Evolutionary conservation across 2,797 vertebrate genomes (phyloP), one percentile per base, ranked within the genome.

Genomic region (Luscinia luscinia): DNA sequence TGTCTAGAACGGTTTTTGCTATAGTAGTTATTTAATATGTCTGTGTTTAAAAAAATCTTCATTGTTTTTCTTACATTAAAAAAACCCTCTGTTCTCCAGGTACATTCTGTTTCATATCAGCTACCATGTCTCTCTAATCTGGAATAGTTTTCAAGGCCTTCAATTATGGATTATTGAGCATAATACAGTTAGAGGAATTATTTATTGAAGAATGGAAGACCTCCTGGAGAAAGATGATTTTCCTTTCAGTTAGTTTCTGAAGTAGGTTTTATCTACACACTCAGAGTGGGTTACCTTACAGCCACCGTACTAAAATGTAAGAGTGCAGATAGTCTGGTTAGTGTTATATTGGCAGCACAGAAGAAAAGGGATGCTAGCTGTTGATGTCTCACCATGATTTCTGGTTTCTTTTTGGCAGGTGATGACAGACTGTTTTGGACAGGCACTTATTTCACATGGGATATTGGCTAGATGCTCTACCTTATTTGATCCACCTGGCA

Each of bases 41-140:
- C 36, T 62, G 18, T 9, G 12, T 79, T 91, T 75, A 5, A 78
- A 40, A 63, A 63, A 43, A 36, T 6, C 1, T 40, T n/a, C 3
- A 11, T 20, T 79, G 4, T 36, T 82, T 91, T 77, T 36, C 36
- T 90, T 54, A 67, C 20, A 32, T 51, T 55, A 46, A 55, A 75
- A 75, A 18, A 58, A 4, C 6, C 0, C 0, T 3, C 3, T 49
- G 6, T 77, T 74, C 19, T 30, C 84, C 11, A 22, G n/a, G 9
- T 74, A 20, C 9, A 3, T 87, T 55, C 30, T 67, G 4, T 79
- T 87, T 82, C 58, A 26, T 13, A 9, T 66, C n/a, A 13, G 5
- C 45, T 62, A 2, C 67, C 22, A n/a, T 6, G 22, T 24, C 63
- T 61, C 54, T 88, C 23, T 93, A 22, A 55, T 63, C 11, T 28